These are phyloP conservation scores for Melanargia galathea DNA, from an alignment of 2,888 invertebrate species.

Conservation along the genomic window DNA sequence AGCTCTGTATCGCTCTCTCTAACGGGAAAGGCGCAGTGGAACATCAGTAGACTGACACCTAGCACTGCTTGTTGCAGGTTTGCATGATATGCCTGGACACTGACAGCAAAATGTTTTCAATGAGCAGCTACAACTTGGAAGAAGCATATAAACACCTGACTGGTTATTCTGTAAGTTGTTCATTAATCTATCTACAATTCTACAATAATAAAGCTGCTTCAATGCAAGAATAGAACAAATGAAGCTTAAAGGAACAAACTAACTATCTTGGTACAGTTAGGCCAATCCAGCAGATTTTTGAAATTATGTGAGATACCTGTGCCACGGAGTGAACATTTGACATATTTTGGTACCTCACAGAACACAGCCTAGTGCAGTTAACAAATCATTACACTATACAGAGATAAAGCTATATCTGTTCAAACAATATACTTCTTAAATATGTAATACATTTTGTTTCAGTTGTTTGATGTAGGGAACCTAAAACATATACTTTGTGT, in stretches of 20 bases:
- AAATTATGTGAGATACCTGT: neutral
- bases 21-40: neutral
- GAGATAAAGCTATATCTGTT: no score
- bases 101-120: slow-evolving; percentile 12
- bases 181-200: neutral
- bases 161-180: slow-evolving; percentile 10
- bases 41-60: neutral
- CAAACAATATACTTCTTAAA: no score
- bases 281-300: neutral
- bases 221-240: no score
- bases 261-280: neutral
- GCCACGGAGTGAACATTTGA: neutral
- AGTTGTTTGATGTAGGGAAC: slow-evolving; percentile 5
- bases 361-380: neutral
- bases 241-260: no score
- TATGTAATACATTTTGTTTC: slow-evolving; percentile 3
- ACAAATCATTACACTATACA: neutral
- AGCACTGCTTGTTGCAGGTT: slow-evolving; percentile 8
- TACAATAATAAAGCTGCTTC: no score
- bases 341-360: neutral
- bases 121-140: slow-evolving; percentile 1
- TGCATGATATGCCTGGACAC: slow-evolving; percentile 19
- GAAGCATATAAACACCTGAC: slow-evolving; percentile 12
- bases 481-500: neutral
- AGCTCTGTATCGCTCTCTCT: neutral